Evolutionary conservation across 1,140 invertebrate species (phyloP), one percentile per base, ranked within the genome.

Genomic region (Probaryconus sp.): DNA sequence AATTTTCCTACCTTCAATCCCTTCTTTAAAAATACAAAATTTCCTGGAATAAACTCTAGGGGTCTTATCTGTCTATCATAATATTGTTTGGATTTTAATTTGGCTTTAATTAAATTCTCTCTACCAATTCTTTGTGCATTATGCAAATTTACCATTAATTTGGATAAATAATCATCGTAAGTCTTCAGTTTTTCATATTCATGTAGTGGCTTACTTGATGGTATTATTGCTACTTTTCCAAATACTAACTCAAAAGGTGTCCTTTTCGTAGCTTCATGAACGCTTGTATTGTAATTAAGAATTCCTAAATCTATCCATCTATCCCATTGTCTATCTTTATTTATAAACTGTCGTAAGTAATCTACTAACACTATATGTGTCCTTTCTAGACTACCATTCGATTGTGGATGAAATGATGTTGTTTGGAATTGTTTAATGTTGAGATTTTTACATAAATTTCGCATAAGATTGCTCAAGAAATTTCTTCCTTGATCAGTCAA

Each of bases 361-460:
- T 74, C 60, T 13, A 10, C 18, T 35, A 80, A 37, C 20, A 42
- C 38, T n/a, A n/a, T 18, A 61, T 80, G 69, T n/a, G 53, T 43
- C 26, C 77, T 40, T 69, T 80, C 77, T 10, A 81, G 5, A 1
- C 65, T 48, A 18, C 71, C 77, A 17, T 81, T 78, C 7, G 63
- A 53, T 58, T 79, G 28, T 3, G 78, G 80, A 13, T 76, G 71
- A 28, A 78, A 78, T 0, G 55, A 21, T 5, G 69, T 77, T n/a
- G 74, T 70, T 30, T 72, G 3, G 9, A 42, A 3, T n/a, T 18
- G 2, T 3, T 20, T 1, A n/a, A n/a, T n/a, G n/a, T n/a, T n/a
- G n/a, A n/a, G n/a, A n/a, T n/a, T n/a, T n/a, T n/a, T n/a, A n/a
- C n/a, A n/a, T n/a, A n/a, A n/a, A n/a, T n/a, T n/a, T n/a, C n/a